These are phyloP conservation scores for Melipona quadrifasciata DNA, from an alignment of 1,140 invertebrate genomes.

Conservation along the genomic window DNA sequence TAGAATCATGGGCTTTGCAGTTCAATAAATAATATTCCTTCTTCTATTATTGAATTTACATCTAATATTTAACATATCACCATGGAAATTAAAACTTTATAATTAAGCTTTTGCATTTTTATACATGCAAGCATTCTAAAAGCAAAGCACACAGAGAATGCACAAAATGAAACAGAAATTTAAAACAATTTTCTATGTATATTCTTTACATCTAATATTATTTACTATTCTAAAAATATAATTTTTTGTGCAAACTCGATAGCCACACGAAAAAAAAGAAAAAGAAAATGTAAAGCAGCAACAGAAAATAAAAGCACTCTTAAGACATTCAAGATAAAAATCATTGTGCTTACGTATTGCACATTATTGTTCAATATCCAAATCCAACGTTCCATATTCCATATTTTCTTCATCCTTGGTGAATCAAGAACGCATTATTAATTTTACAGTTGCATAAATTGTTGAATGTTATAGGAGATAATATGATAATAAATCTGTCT, in stretches of 20 bases:
- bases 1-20: not conserved
- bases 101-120: not conserved
- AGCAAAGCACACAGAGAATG: constrained; percentile 1
- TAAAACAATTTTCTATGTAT: not conserved
- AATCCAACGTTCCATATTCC: constrained; percentile 46
- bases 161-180: constrained; percentile 4
- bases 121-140: constrained; percentile 18
- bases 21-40: not conserved
- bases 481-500: constrained; percentile 13
- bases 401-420: constrained; percentile 23
- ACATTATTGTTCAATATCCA: constrained; percentile 35
- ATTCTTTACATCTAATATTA: no score
- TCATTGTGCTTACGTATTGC: constrained; percentile 50
- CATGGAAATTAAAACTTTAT: not conserved
- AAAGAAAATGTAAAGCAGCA: not conserved
- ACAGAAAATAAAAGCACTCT: constrained; percentile 25
- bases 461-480: not conserved
- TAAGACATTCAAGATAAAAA: constrained; percentile 27
- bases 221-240: not conserved
- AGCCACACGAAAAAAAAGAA: not conserved
- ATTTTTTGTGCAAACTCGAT: constrained; percentile 15
- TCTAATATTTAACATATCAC: not conserved
- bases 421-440: constrained; percentile 29
- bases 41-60: constrained; percentile 2
- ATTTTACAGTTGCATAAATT: not conserved